phyloP scores from a whole-genome alignment of 92 coral and sea anemone genomes.

The Umimayanthus chanpuru region DNA sequence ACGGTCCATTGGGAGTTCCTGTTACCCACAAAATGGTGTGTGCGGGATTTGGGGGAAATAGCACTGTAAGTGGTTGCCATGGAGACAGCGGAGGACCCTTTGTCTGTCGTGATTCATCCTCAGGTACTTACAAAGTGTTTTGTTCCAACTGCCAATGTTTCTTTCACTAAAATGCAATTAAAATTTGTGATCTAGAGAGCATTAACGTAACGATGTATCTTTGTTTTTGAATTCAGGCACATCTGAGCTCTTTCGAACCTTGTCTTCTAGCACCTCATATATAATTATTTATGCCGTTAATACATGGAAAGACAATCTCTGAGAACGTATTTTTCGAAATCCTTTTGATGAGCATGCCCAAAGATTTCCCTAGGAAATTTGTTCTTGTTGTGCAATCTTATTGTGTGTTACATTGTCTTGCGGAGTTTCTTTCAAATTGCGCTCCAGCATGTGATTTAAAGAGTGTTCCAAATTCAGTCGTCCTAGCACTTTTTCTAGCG shows the following conservation, averaged over 20 bases:
- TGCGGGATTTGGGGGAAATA: constrained; percentile 55
- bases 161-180: background rate
- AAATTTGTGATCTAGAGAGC: background rate
- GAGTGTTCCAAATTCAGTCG: background rate
- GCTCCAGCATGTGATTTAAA: background rate
- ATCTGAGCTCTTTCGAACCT: too few species aligned
- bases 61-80: constrained; percentile 46
- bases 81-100: constrained; percentile 64
- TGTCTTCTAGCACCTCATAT: too few species aligned
- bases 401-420: background rate
- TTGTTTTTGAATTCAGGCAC: too few species aligned
- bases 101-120: constrained; percentile 38
- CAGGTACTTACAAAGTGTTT: background rate
- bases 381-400: background rate
- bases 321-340: too few species aligned
- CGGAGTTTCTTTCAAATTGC: too few species aligned
- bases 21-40: constrained; percentile 48
- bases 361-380: too few species aligned
- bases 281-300: too few species aligned
- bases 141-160: background rate
- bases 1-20: background rate
- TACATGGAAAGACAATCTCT: too few species aligned
- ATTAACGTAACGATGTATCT: too few species aligned
- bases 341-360: too few species aligned
- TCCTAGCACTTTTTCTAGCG: too few species aligned